A percentile compares a stretch with the other conserved stretches of the same genome.
Conservation (phyloP, 2,797 vertebrate species). For the Tolypeutes matacus region DNA sequence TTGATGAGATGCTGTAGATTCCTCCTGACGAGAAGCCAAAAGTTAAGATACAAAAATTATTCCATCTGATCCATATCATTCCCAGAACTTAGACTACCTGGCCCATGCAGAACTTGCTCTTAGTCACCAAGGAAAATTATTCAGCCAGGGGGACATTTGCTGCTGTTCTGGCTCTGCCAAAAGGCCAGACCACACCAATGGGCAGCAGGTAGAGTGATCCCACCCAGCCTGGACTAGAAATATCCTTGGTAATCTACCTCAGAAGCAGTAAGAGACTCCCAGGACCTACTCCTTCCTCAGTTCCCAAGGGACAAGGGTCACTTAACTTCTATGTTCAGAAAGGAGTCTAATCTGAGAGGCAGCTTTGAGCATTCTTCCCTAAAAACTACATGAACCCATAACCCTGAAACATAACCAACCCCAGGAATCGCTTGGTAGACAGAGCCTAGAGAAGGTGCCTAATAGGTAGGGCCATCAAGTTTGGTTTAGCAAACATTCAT, state of each 20-base stretch:
- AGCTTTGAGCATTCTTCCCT: background rate
- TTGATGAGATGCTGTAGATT: constrained; percentile 85
- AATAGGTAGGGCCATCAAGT: background rate
- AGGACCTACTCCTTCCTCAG: background rate
- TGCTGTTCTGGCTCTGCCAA: background rate
- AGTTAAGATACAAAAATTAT: constrained; percentile 54
- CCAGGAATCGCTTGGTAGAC: background rate
- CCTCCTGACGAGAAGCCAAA: constrained; percentile 87
- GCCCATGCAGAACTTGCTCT: constrained; percentile 1
- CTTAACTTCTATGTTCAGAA: background rate
- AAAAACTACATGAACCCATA: background rate
- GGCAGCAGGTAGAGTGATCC: constrained; percentile 2
- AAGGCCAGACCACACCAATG: background rate
- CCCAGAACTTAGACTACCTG: background rate
- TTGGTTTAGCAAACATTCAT: background rate
- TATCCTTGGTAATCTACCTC: background rate
- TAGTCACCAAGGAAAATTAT: constrained; percentile 12
- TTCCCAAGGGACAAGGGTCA: background rate
- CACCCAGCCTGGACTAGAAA: background rate
- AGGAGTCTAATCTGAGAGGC: background rate
- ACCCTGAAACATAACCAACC: background rate
- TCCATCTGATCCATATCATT: constrained; percentile 79
- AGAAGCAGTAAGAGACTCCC: background rate
- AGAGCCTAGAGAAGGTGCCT: background rate
- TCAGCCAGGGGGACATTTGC: background rate